phyloP scores from a whole-genome alignment of 1,140 invertebrate genomes.

The Aphis gossypii region DNA sequence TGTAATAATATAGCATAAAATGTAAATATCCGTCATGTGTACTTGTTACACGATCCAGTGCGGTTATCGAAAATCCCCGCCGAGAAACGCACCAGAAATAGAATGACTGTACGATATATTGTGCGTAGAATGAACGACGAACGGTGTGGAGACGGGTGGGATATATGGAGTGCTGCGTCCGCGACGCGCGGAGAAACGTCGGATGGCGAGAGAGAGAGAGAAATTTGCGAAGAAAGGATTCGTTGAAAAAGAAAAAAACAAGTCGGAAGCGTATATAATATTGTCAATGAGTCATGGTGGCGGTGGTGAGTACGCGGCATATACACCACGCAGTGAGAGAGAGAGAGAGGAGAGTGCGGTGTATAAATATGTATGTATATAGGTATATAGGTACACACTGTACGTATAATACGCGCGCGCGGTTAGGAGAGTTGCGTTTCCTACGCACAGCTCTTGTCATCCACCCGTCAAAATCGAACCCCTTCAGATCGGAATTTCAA shows the following conservation, averaged over 20 bases:
- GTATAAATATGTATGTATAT: too few relatives aligned
- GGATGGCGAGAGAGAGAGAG: neutral
- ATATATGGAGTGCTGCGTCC: neutral
- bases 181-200: neutral
- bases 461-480: conserved; percentile 40
- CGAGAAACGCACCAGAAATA: neutral
- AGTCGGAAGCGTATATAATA: conserved; percentile 3
- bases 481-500: conserved; percentile 35
- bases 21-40: neutral
- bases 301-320: too few relatives aligned
- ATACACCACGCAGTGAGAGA: too few relatives aligned
- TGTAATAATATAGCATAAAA: neutral
- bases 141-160: neutral
- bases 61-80: neutral
- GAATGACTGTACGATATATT: neutral
- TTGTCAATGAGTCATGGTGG: conserved; percentile 5
- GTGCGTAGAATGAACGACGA: too few relatives aligned
- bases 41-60: neutral
- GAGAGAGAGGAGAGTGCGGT: too few relatives aligned
- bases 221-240: neutral
- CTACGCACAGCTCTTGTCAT: conserved; percentile 5
- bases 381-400: neutral
- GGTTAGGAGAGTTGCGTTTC: conserved; percentile 5
- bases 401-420: neutral
- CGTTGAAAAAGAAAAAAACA: neutral